These are phyloP conservation scores for Tretioscincus oriximinensis DNA, from an alignment of 2,113 vertebrate genomes.

Conservation along the genomic window DNA sequence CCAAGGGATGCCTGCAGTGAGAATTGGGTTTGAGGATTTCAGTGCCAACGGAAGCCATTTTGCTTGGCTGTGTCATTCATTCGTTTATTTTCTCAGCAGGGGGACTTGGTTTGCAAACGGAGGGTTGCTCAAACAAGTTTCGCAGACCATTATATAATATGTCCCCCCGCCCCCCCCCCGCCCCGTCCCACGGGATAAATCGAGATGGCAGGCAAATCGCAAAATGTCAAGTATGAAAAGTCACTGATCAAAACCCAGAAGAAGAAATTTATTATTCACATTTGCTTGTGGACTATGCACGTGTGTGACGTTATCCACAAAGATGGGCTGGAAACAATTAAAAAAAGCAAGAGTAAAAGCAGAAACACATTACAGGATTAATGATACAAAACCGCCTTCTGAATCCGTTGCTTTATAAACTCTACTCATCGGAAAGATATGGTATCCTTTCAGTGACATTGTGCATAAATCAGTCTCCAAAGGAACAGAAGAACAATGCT, in stretches of 20 bases:
- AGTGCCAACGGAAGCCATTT: neutral
- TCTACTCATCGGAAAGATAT: constrained; percentile 7
- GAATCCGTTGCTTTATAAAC: constrained; percentile 28
- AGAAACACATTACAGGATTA: constrained; percentile 26
- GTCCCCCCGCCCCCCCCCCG: too few relatives aligned
- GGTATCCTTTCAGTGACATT: constrained; percentile 20
- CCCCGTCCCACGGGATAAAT: constrained; percentile 10
- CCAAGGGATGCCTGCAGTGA: constrained; percentile 5
- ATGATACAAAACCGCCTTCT: constrained; percentile 14
- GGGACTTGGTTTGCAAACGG: constrained; percentile 1
- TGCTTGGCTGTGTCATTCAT: neutral
- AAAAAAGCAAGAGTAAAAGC: constrained; percentile 16
- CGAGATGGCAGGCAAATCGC: constrained; percentile 16
- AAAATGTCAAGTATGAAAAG: constrained; percentile 20
- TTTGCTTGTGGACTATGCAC: constrained; percentile 8
- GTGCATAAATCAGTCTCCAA: constrained; percentile 14
- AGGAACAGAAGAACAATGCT: constrained; percentile 11
- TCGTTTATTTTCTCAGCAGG: neutral
- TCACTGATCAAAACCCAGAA: constrained; percentile 23
- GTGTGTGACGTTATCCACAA: constrained; percentile 21
- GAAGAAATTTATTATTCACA: constrained; percentile 16
- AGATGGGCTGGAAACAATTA: constrained; percentile 19
- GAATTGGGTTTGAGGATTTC: neutral
- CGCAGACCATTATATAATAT: neutral
- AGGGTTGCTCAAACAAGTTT: neutral